Percentiles rank a stretch among this genome's conserved stretches.
Conservation (phyloP, 2,113 vertebrate genomes). For the Bothrops jararaca region DNA sequence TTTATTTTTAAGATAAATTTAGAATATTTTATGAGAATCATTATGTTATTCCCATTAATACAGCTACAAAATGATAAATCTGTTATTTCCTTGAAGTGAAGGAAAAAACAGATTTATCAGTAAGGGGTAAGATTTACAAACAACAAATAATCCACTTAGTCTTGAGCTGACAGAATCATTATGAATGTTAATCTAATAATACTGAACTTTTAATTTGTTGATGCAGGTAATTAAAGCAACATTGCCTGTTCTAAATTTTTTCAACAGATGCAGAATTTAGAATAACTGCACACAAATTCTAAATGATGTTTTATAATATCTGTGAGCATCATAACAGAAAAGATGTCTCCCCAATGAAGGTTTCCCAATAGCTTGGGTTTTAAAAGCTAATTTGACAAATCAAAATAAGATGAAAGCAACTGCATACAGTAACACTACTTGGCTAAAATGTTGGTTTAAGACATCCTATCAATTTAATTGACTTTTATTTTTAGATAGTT, state of each 20-base stretch:
- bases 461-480: constrained; percentile 28
- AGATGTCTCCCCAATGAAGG: constrained; percentile 20
- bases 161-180: not conserved
- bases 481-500: not conserved
- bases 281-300: constrained; percentile 28
- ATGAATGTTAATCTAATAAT: constrained; percentile 36
- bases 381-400: constrained; percentile 49
- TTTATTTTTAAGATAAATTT: not conserved
- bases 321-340: constrained; percentile 18
- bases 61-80: constrained; percentile 1
- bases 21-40: not conserved
- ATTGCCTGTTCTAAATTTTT: constrained; percentile 35
- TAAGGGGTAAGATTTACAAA: not conserved
- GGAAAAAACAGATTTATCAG: not conserved
- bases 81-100: not conserved
- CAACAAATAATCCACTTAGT: not conserved
- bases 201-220: constrained; percentile 45
- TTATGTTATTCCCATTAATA: not conserved
- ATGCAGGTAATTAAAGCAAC: constrained; percentile 36
- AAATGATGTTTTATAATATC: constrained; percentile 35
- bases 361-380: constrained; percentile 43
- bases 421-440: constrained; percentile 36
- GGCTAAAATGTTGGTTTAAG: constrained; percentile 45
- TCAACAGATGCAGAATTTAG: constrained; percentile 39
- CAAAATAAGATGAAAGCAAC: constrained; percentile 53